phyloP scores from a whole-genome alignment of 1,140 invertebrate genomes.

The Sycophaga agraensis region DNA sequence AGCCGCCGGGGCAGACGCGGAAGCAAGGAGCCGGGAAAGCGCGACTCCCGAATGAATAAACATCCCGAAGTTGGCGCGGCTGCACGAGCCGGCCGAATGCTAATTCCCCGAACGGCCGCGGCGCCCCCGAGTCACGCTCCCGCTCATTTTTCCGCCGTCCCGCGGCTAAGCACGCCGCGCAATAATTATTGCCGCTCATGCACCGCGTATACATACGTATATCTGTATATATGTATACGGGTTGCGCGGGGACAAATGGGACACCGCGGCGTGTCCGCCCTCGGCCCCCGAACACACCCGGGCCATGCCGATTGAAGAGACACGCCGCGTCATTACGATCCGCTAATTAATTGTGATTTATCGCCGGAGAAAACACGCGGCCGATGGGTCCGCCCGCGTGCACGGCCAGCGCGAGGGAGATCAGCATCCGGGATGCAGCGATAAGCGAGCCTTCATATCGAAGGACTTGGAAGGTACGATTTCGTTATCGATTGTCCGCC shows the following conservation, averaged over 20 bases:
- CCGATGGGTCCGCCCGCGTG: not conserved
- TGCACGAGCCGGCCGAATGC: not conserved
- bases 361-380: constrained; percentile 47
- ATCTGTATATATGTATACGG: not conserved
- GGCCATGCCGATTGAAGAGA: not conserved
- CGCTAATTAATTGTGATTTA: constrained; percentile 60
- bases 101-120: not conserved
- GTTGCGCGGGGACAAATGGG: not conserved
- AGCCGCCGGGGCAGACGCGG: not conserved
- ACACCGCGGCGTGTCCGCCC: too few species aligned
- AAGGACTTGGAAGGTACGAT: not conserved
- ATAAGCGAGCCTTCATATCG: constrained; percentile 16
- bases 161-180: not conserved
- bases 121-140: too few species aligned
- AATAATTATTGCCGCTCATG: not conserved
- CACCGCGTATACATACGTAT: not conserved
- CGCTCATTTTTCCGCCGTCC: too few species aligned
- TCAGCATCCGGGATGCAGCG: not conserved
- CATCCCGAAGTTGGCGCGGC: constrained; percentile 10
- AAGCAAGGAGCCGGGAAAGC: not conserved
- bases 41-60: constrained; percentile 21
- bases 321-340: constrained; percentile 51
- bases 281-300: too few species aligned
- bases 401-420: not conserved
- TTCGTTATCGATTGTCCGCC: not conserved